Evolutionary conservation across 2,797 vertebrate genomes (phyloP), one percentile per base, ranked within the genome.

Genomic region (Molothrus aeneus): DNA sequence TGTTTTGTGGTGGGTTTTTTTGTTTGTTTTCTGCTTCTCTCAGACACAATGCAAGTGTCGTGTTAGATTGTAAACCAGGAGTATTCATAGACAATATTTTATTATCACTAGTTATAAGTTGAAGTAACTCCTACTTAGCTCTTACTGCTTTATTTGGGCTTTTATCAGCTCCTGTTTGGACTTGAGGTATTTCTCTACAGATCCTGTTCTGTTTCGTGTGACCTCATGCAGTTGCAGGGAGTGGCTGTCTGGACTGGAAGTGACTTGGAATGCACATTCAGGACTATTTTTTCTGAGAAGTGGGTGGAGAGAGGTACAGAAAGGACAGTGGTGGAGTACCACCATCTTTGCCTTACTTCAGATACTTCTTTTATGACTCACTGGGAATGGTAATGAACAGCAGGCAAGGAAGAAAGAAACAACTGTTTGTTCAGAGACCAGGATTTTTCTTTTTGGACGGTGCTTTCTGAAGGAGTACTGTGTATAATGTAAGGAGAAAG

Each of bases 291-390:
- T 94, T 80, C 88, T 95, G 70, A 90, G 80, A 88, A 79, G 59
- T 84, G 95, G 87, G 94, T 91, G 93, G 91, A 85, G 68, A 32
- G 68, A 69, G n/a, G 51, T 50, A 63, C 11, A 7, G 19, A 66
- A 38, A 75, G 54, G 34, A 59, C 11, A 17, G 57, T 66, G 81
- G 18, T 60, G 75, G 57, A 94, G 38, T 69, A 65, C 57, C 65
- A 92, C 74, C 79, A 36, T 96, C 90, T 96, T 88, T 94, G 91
- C 90, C 77, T 96, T 61, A 42, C 80, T 96, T 61, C 32, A 72
- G 95, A 97, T 97, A 28, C 84, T 95, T 97, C 73, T 90, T 96
- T 95, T 80, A 78, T 98, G 97, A 98, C 88, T 98, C 97, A 97
- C 11, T 97, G 96, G 94, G 95, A 97, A 97, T 53, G 86, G 34